Conservation (phyloP, 2,797 vertebrate genomes). For the Sphenopsis melanotis region DNA sequence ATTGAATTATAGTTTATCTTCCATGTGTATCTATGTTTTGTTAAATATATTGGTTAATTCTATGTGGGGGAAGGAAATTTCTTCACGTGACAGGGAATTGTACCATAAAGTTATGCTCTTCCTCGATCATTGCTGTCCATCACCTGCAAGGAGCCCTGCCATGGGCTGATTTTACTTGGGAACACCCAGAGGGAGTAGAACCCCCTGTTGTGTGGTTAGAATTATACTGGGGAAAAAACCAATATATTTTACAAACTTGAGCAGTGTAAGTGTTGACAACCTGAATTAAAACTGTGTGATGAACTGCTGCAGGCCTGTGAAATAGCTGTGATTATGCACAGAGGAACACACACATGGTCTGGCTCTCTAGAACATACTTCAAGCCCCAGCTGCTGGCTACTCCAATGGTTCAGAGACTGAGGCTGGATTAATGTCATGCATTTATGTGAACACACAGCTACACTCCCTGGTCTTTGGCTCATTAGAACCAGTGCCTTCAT, state of each 20-base stretch:
- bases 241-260: neutral
- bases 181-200: neutral
- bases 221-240: neutral
- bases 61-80: neutral
- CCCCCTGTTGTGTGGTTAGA: neutral
- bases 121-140: neutral
- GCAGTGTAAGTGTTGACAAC: neutral
- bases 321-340: neutral
- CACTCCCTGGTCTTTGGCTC: neutral
- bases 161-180: neutral
- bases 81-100: neutral
- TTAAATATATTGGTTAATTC: neutral
- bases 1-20: neutral
- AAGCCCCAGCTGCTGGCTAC: neutral
- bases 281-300: neutral
- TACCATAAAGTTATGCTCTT: neutral
- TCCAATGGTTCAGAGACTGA: neutral
- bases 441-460: neutral
- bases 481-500: neutral
- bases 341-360: neutral
- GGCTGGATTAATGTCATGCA: neutral
- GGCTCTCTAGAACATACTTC: neutral
- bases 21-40: neutral
- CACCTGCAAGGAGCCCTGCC: neutral
- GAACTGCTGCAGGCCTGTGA: neutral